phyloP scores from a whole-genome alignment of 2,113 vertebrate genomes.

The Geothlypis trichas region DNA sequence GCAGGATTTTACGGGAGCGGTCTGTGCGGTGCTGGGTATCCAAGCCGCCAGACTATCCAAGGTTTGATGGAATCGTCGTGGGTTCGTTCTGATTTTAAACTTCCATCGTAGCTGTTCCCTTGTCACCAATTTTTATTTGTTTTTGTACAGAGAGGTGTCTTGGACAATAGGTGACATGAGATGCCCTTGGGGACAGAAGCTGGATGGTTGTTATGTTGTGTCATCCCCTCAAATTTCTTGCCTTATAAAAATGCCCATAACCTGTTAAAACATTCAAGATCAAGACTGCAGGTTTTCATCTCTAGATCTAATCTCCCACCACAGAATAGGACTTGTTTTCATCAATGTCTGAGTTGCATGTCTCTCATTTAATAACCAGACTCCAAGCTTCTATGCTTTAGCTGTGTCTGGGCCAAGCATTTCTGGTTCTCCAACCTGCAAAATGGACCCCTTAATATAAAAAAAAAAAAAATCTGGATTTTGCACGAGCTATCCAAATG shows the following conservation, averaged over 20 bases:
- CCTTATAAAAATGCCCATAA: background rate
- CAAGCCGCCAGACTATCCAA: background rate
- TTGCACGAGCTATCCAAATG: background rate
- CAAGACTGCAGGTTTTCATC: background rate
- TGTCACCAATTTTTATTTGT: background rate
- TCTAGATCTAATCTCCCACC: background rate
- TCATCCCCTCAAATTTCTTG: background rate
- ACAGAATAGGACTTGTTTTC: background rate
- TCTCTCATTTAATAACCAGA: background rate
- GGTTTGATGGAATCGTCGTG: rapidly evolving
- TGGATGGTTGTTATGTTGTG: background rate
- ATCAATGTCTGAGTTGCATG: background rate
- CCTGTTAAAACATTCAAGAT: background rate
- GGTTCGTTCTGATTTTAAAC: background rate
- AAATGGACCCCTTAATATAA: background rate
- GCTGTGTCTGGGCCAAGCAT: background rate
- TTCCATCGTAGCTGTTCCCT: background rate
- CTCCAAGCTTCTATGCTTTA: background rate
- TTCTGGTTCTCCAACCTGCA: background rate
- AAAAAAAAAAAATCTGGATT: background rate
- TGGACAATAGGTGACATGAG: background rate
- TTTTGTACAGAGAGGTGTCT: background rate
- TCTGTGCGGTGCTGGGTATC: background rate
- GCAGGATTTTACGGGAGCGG: background rate
- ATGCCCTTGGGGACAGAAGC: background rate